Evolutionary conservation across 2,797 vertebrate genomes (phyloP), one percentile per base, ranked within the genome.

Genomic region (Smutsia gigantea): DNA sequence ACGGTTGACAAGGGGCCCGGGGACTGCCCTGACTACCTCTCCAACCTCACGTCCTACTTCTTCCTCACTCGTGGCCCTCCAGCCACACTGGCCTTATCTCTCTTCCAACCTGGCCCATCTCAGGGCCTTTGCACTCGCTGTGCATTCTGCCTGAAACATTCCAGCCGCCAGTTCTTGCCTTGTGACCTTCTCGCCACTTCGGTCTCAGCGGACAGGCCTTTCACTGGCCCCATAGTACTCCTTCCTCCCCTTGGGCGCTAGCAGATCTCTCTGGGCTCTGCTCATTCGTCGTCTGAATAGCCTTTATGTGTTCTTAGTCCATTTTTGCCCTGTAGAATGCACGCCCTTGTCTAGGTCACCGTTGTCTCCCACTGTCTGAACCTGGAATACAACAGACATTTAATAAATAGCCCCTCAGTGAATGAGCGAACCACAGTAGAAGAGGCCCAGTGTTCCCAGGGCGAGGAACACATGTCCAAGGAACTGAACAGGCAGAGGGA

Each of bases 91-190:
- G 29, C 74, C 69, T 64, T 72, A 37, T 25, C 10, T 2, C 55
- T 95, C 61, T 21, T 55, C 4, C 17, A 53, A 5, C 0, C 42
- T 6, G 11, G 72, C 7, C 23, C 49, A 5, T 71, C 63, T 11
- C 86, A 66, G 93, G 72, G 39, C 90, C 78, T 95, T 94, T 86
- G 72, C n/a, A 42, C 37, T 25, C 31, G 49, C 64, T 23, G 4
- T 53, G 39, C 92, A 87, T 25, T 10, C 68, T 69, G 29, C 51
- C 63, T 34, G 27, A 2, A 46, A 90, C 9, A 4, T 66, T 81
- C 53, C n/a, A n/a, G 37, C 8, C 3, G 2, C 42, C 64, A 68
- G 57, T n/a, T 92, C 75, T 42, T 55, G 31, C 37, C 72, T 31
- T 37, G 15, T 27, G 0, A 0, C 34, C 8, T 5, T 55, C 72